Base-by-base conservation (phyloP, 2,113 vertebrate genomes). In the Thalassarche chlororhynchos region DNA sequence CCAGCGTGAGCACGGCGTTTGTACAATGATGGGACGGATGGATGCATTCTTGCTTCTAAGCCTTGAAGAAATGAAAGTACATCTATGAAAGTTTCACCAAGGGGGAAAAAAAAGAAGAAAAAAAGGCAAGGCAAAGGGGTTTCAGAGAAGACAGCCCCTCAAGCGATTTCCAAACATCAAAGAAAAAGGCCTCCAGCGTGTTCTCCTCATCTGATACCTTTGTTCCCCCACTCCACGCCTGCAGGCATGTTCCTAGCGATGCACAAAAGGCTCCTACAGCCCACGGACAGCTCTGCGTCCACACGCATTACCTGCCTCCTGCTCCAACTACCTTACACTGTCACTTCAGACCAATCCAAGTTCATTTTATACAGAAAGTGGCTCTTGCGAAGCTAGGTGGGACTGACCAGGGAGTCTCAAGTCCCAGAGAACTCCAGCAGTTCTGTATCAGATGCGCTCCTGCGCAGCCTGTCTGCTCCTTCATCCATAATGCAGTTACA, bases 121-220 rank as follows among this genome's bases (percentile, higher is more conserved):
- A 65, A 79, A 61, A 86, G n/a, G 17, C 42, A 81, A 96, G 77
- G 91, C 82, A 89, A 96, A 96, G 90, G 91, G 68, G 72, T 92
- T 98, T 97, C 96, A 97, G 97, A 93, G 84, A 96, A 98, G 97
- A 95, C 91, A 98, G 96, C 96, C 97, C 98, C 98, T 97, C 86
- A 69, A 98, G 98, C 98, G 9, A 80, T 98, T 96, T 96, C 90
- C 86, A 95, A 85, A 98, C 98, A 98, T 98, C 98, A 98, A 98
- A 98, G 93, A 88, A 97, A 98, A 97, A 93, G 78, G 98, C 98
- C 97, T 98, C 81, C 95, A 97, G 98, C 92, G 7, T 96, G 93
- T 93, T 98, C 96, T 97, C 92, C 95, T 95, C 83, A 82, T 91
- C 94, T 87, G 84, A 96, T 90, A 94, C 92, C 97, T 98, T 98